Percentiles rank a stretch among this genome's conserved stretches.
These are phyloP conservation scores for Sterna hirundo DNA, from an alignment of 2,113 vertebrate species.

Conservation along the genomic window DNA sequence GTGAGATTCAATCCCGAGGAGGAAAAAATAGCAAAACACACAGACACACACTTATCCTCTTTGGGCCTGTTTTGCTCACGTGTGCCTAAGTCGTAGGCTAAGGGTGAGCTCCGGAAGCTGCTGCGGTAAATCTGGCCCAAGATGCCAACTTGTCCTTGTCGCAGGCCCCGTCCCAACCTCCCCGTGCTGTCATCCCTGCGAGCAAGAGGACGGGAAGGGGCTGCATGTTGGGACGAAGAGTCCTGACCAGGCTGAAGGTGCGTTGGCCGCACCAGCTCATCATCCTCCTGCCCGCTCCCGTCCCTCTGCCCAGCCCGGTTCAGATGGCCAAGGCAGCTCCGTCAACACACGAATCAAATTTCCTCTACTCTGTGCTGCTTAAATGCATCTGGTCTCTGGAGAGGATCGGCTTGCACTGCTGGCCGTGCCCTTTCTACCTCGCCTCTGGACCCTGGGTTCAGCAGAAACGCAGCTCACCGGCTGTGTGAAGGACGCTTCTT, in stretches of 20 bases:
- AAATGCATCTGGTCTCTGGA: background rate
- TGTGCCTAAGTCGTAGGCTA: background rate
- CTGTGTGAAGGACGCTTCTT: background rate
- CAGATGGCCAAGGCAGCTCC: background rate
- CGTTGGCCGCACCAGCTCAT: background rate
- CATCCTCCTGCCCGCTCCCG: background rate
- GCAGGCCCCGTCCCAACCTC: fast-evolving
- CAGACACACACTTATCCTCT: fast-evolving
- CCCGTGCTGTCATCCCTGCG: fast-evolving
- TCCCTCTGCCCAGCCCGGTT: background rate
- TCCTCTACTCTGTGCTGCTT: background rate
- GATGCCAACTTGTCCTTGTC: background rate
- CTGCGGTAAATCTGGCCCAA: background rate
- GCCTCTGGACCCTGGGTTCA: background rate
- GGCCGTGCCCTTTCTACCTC: slow-evolving; percentile 23
- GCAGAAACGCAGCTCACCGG: background rate
- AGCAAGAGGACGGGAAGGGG: background rate
- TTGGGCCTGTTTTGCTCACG: background rate
- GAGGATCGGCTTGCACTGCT: slow-evolving; percentile 28
- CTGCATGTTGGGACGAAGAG: fast-evolving
- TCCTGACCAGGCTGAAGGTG: background rate
- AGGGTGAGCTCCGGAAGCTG: background rate
- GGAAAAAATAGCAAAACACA: background rate
- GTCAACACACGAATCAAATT: background rate
- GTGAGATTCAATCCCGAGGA: background rate